Conservation (phyloP, 2,888 invertebrate species). For the Crematogaster levior region DNA sequence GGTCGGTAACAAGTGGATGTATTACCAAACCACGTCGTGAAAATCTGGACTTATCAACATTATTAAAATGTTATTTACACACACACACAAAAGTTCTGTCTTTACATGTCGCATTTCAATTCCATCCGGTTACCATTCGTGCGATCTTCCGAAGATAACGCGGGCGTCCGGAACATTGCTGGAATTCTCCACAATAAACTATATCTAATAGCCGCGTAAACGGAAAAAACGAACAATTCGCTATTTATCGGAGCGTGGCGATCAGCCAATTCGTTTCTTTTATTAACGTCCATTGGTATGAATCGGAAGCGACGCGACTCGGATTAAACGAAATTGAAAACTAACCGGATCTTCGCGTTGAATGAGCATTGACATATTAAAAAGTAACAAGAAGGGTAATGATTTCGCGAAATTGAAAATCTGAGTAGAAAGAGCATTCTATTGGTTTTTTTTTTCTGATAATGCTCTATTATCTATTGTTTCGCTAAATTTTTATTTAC, state of each 20-base stretch:
- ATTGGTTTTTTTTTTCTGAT: neutral
- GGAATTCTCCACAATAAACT: constrained; percentile 15
- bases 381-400: constrained; percentile 13
- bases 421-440: neutral
- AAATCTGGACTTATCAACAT: neutral
- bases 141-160: constrained; percentile 22
- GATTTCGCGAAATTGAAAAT: constrained; percentile 11
- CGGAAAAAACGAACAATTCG: constrained; percentile 27
- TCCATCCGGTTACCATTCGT: neutral
- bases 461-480: neutral
- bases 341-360: constrained; percentile 17
- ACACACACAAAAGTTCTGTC: neutral
- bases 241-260: constrained; percentile 36
- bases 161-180: neutral
- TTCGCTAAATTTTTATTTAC: neutral
- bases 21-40: neutral
- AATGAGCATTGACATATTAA: constrained; percentile 10
- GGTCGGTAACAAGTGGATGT: neutral
- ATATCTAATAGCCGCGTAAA: constrained; percentile 32
- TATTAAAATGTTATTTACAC: neutral
- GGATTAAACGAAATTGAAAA: constrained; percentile 43
- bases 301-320: constrained; percentile 39
- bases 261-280: constrained; percentile 25
- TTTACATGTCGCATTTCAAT: neutral
- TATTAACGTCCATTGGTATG: constrained; percentile 16